Percentiles rank a stretch among this genome's conserved stretches.
These are phyloP conservation scores for Thymelicus sylvestris DNA, from an alignment of 2,888 invertebrate species.

Conservation along the genomic window DNA sequence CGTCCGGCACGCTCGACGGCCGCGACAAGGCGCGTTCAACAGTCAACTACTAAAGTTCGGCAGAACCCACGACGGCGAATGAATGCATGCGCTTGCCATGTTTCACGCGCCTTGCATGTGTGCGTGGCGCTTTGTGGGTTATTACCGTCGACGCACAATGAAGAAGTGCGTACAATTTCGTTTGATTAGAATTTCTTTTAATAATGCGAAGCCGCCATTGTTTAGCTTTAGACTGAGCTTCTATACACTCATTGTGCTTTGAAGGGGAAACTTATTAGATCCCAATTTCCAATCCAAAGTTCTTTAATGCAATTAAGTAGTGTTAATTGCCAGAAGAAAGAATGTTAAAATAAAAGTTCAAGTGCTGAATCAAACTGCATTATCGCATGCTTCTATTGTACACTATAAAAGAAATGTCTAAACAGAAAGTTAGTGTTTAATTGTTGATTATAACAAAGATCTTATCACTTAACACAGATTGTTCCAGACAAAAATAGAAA, in stretches of 20 bases:
- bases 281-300: slow-evolving; percentile 57
- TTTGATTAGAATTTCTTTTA: slow-evolving; percentile 69
- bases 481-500: too few species aligned
- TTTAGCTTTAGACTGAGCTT: slow-evolving; percentile 61
- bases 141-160: slow-evolving; percentile 72
- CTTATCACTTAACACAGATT: not conserved
- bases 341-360: slow-evolving; percentile 12
- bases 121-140: slow-evolving; percentile 68
- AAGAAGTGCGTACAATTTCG: slow-evolving; percentile 66
- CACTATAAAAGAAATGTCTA: not conserved
- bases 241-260: slow-evolving; percentile 64
- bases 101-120: slow-evolving; percentile 55
- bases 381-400: slow-evolving; percentile 5
- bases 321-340: slow-evolving; percentile 43
- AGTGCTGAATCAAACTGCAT: not conserved
- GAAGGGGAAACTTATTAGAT: slow-evolving; percentile 63
- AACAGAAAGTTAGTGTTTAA: not conserved
- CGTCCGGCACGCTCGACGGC: slow-evolving; percentile 62
- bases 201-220: slow-evolving; percentile 61
- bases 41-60: slow-evolving; percentile 52
- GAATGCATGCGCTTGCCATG: slow-evolving; percentile 61
- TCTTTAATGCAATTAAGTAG: slow-evolving; percentile 55
- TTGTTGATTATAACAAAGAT: not conserved
- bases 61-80: slow-evolving; percentile 58
- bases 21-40: slow-evolving; percentile 71